Evolutionary conservation across 2,888 invertebrate genomes (phyloP).

Genomic region (Latrodectus elegans): DNA sequence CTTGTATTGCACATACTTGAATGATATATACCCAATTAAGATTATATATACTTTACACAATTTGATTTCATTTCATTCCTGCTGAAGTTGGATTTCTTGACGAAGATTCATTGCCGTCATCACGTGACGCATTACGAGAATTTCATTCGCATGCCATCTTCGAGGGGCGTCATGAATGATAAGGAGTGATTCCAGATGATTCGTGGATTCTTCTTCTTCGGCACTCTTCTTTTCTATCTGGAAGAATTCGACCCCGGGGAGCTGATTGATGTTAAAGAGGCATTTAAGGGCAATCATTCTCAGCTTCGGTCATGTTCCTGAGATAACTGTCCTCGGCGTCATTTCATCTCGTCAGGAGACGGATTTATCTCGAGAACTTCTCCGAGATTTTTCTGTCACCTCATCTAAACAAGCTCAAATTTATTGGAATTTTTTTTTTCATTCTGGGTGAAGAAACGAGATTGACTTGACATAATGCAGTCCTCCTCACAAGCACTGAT

Average conservation of each 20-base stretch:
- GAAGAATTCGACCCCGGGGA: background rate
- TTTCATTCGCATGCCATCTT: background rate
- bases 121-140: background rate
- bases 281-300: conserved; percentile 14
- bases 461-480: no score
- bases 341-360: conserved; percentile 1
- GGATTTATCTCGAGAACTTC: background rate
- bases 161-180: conserved; percentile 10
- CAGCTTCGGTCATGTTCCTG: background rate
- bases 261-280: conserved; percentile 39
- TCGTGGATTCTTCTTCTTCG: conserved; percentile 9
- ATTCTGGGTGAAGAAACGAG: no score
- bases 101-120: background rate
- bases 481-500: no score
- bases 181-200: conserved; percentile 16
- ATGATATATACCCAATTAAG: no score
- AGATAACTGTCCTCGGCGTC: conserved; percentile 6
- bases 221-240: background rate
- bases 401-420: background rate
- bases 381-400: background rate
- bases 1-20: no score
- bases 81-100: background rate
- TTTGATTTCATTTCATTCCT: no score
- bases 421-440: no score
- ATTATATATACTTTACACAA: no score